These are phyloP conservation scores for Tragelaphus strepsiceros DNA, from an alignment of 2,113 vertebrate species.

Conservation along the genomic window DNA sequence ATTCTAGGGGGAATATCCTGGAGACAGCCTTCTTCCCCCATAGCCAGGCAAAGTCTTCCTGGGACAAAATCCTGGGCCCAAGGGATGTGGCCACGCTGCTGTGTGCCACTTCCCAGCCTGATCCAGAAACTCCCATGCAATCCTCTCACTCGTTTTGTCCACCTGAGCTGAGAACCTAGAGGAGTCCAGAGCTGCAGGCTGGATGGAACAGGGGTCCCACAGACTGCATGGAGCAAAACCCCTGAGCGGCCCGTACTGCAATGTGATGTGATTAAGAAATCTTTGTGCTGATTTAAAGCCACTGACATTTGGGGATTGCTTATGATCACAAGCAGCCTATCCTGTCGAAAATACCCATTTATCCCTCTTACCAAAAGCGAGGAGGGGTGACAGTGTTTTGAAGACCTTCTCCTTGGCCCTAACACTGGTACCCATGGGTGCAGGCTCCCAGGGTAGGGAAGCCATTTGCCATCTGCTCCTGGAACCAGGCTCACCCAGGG, in stretches of 20 bases:
- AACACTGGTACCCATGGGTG: too few relatives aligned
- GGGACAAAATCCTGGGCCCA: neutral
- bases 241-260: fast-evolving
- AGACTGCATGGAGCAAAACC: neutral
- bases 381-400: neutral
- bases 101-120: neutral
- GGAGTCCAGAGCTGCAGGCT: neutral
- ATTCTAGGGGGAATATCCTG: neutral
- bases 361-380: neutral
- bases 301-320: neutral
- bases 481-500: neutral
- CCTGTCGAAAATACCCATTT: fast-evolving
- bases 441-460: neutral
- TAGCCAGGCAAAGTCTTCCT: neutral
- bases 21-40: neutral
- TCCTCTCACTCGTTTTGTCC: neutral
- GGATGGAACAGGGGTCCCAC: neutral
- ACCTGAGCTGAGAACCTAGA: neutral
- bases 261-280: neutral
- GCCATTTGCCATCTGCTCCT: neutral
- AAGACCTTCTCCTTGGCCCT: neutral
- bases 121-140: fast-evolving
- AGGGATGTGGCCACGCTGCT: fast-evolving
- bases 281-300: neutral
- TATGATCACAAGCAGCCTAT: neutral